Percentiles rank a stretch among this genome's conserved stretches.
Evolutionary conservation across 2,113 vertebrate species (phyloP).

Genomic region (Oplegnathus fasciatus): DNA sequence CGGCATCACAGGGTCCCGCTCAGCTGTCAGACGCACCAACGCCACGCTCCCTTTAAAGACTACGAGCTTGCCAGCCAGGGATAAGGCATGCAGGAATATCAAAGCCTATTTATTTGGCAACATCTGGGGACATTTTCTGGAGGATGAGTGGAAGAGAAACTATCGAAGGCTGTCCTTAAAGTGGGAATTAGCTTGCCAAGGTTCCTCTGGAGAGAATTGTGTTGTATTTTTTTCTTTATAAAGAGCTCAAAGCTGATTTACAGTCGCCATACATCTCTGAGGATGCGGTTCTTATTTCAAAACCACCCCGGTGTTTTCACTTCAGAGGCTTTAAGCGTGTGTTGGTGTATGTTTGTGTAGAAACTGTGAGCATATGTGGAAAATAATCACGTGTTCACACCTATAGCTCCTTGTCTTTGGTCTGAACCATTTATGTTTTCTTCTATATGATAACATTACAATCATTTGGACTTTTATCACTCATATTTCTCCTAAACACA

Average conservation of each 20-base stretch:
- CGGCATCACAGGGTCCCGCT: conserved; percentile 22
- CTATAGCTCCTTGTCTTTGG: neutral
- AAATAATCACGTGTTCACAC: conserved; percentile 17
- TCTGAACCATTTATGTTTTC: neutral
- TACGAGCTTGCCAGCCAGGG: conserved; percentile 23
- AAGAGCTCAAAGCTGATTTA: conserved; percentile 12
- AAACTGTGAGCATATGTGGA: neutral
- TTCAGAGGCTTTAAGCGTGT: neutral
- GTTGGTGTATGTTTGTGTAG: neutral
- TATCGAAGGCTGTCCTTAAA: conserved; percentile 20
- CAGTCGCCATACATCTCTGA: neutral
- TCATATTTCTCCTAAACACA: no score
- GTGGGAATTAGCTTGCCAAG: conserved; percentile 16
- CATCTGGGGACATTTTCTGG: conserved; percentile 47
- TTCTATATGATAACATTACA: no score
- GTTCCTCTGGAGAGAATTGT: conserved; percentile 1
- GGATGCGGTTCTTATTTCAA: conserved; percentile 18
- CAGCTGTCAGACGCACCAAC: conserved; percentile 37
- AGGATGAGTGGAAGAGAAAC: conserved; percentile 27
- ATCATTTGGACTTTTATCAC: no score
- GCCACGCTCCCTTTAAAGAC: conserved; percentile 22
- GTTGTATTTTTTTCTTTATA: neutral
- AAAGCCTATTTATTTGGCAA: conserved; percentile 54
- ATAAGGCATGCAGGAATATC: conserved; percentile 43
- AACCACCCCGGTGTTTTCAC: conserved; percentile 5